Base-by-base conservation (phyloP, 2,888 invertebrate species). In the Dexiosoma caninum region DNA sequence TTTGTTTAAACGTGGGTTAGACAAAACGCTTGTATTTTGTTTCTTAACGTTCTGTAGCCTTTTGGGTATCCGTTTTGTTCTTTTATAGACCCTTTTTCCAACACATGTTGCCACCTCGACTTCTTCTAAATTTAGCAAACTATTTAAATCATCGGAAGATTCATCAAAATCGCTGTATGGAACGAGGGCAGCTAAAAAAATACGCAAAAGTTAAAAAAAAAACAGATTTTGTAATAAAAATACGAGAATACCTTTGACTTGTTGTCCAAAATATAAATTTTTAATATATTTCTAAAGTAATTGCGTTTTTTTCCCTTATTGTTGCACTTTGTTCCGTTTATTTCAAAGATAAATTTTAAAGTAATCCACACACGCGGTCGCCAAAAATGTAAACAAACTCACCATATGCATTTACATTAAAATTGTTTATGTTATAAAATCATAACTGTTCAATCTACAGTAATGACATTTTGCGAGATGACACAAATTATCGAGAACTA, bases 101-200 rank as follows among this genome's bases (percentile, higher is more conserved):
- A 70, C 57, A 70, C 69, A 69, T 8, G 55, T 69, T 55, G 16
- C 67, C 32, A 57, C 69, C 35, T 57, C 69, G 69, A 55, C 69
- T 69, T 69, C 69, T 55, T 64, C 5, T 44, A 57, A 44, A 57
- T n/a, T 40, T 55, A 55, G 12, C 44, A 55, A 69, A 30, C 30
- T 14, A 69, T 69, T 67, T 42, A 53, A 53, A 53, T 67, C 67
- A 67, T 42, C 53, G 23, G 16, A 40, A 69, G 27, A 69, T 69
- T 69, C 44, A 69, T 32, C 69, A 10, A 44, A 69, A 69, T 53
- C 67, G 53, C 53, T 67, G 12, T 53, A 67, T 12, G 42, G 53
- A 8, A 67, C 67, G 6, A 57, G 37, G 57, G 57, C 2, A 7
- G 8, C 37, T 37, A 12, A 9, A 57, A 57, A 57, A 57, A 57